Base-by-base conservation (phyloP, 2,113 vertebrate genomes). In the Salminus brasiliensis region DNA sequence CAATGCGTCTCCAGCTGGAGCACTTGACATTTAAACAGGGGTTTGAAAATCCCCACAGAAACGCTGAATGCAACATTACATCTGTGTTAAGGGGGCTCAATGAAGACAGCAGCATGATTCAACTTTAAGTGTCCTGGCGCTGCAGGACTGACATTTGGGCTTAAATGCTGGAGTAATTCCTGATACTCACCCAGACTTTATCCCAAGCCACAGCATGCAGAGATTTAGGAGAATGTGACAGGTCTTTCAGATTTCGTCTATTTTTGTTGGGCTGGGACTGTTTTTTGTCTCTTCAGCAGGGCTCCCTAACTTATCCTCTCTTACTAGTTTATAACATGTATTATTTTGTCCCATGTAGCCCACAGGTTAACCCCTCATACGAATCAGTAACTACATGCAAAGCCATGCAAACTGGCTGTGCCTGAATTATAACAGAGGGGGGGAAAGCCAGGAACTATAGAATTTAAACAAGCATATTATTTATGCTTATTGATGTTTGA, bases 11-110 rank as follows among this genome's bases (percentile, higher is more conserved):
- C 79, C 68, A 52, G 65, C 79, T 78, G 81, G 65, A 82, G 68
- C 73, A 78, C 74, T 85, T 85, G 81, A 87, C 86, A 87, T 87
- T 85, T 87, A 80, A 81, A 77, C 53, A 49, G 72, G 68, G 73
- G 72, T 85, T 81, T 78, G 70, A 68, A 84, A 85, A 82, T 85
- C 79, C 71, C 57, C 43, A 34, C 60, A 74, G 72, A 47, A 81
- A 81, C 66, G 65, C 30, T 59, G 47, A 70, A 74, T 12, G 65
- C 69, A 85, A 62, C 67, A 52, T 72, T 72, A 80, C 66, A 82
- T 82, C 68, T 78, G 70, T 55, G 55, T 65, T 62, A 78, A 81
- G 41, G 36, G 66, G 62, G 34, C n/a, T 57, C 30, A 30, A 82
- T 55, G 70, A 80, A 80, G 82, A 81, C 71, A 80, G 52, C 36